Evolutionary conservation across 2,888 invertebrate species (phyloP).

Genomic region (Chalcosyrphus nemorum): DNA sequence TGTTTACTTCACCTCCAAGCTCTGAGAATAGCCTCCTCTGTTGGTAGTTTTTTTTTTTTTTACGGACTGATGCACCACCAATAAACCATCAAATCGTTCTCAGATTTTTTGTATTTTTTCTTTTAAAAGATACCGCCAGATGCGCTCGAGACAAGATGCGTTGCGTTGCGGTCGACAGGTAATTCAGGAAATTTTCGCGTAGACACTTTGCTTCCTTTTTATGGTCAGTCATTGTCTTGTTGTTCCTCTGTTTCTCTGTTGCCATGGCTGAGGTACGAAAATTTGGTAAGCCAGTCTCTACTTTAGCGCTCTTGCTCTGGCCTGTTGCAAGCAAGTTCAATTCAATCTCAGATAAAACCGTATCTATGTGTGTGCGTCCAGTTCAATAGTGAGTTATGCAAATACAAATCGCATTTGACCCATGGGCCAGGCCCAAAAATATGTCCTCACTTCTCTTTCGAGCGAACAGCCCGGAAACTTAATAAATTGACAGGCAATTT

Average conservation of each 20-base stretch:
- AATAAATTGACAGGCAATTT: slow-evolving; percentile 60
- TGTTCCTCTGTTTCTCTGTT: slow-evolving; percentile 22
- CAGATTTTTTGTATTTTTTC: slow-evolving; percentile 32
- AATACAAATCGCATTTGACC: slow-evolving; percentile 65
- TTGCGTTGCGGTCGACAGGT: slow-evolving; percentile 58
- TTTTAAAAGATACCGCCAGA: slow-evolving; percentile 64
- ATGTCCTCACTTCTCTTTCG: slow-evolving; percentile 41
- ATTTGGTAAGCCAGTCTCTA: not conserved
- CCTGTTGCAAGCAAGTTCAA: slow-evolving; percentile 31
- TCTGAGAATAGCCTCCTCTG: not conserved
- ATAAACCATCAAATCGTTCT: slow-evolving; percentile 44
- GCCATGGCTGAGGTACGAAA: slow-evolving; percentile 20
- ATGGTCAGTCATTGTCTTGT: slow-evolving; percentile 48
- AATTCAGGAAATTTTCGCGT: slow-evolving; percentile 64
- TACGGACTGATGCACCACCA: slow-evolving; percentile 33
- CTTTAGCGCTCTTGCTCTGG: no score
- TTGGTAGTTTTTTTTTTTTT: no score
- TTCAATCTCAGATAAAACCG: slow-evolving; percentile 22
- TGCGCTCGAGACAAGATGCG: slow-evolving; percentile 8
- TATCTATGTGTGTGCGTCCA: not conserved
- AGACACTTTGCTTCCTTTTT: slow-evolving; percentile 65
- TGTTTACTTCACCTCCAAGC: slow-evolving; percentile 49
- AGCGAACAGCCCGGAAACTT: slow-evolving; percentile 55
- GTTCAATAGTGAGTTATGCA: slow-evolving; percentile 37
- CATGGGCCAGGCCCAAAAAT: slow-evolving; percentile 64